Evolutionary conservation across 1,140 invertebrate species (phyloP), one percentile per base, ranked within the genome.

Genomic region (Panulirus ornatus): DNA sequence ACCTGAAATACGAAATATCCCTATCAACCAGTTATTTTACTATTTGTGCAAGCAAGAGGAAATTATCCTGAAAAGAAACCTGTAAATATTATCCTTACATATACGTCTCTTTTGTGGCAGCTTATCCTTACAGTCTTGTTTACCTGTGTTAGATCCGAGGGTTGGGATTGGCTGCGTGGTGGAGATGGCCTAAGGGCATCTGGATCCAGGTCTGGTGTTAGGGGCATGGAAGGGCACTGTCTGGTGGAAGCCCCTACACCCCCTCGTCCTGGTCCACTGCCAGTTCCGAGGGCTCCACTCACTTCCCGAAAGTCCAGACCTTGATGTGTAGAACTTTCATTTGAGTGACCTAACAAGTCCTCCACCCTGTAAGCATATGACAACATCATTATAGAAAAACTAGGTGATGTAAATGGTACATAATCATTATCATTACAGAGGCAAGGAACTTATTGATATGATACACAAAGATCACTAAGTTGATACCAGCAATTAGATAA

Each of bases 91-190:
- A 42, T 19, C 71, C 34, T 40, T 42, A 75, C 2, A 75, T 75
- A 75, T 75, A n/a, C 8, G 40, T 38, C 27, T 27, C 27, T 34
- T 16, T 58, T 30, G n/a, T 27, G 30, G 6, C 11, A 30, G n/a
- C 27, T 63, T 11, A 27, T 63, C n/a, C 75, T 30, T 44, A n/a
- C 19, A 1, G 38, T 0, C 70, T 85, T 94, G 93, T 92, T 94
- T 93, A 93, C 90, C 93, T 94, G 91, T 93, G 94, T 91, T 93
- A 94, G 40, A 93, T 94, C 75, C 93, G 94, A 92, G 93, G 94
- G 92, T 93, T 94, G 93, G 93, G 94, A 94, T 94, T 93, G 92
- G 93, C 94, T 94, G 93, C 94, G 54, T 92, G 93, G 90, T 93
- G 93, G 91, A 22, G 87, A 92, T 51, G 91, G 91, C 70, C 88